Conservation (phyloP, 2,797 vertebrate genomes). For the Tarsius wallacei region DNA sequence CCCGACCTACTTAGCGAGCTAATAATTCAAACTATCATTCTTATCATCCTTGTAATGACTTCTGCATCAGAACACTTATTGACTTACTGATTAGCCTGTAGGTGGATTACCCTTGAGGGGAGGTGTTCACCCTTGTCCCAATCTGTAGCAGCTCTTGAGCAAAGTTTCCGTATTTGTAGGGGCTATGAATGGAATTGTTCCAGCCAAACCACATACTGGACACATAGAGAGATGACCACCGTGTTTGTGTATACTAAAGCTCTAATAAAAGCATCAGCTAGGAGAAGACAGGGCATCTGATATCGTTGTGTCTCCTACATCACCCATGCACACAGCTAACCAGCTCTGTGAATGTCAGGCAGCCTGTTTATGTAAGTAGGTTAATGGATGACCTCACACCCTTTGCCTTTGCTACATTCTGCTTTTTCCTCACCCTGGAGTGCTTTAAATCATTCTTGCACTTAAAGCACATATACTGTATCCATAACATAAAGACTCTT, state of each 20-base stretch:
- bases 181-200: neutral
- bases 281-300: neutral
- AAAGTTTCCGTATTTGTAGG: neutral
- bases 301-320: neutral
- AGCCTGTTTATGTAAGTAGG: neutral
- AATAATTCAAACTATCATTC: neutral
- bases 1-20: neutral
- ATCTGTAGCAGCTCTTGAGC: neutral
- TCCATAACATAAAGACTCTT: slow-evolving; percentile 22
- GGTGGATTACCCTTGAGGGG: neutral
- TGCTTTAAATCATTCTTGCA: slow-evolving; percentile 38
- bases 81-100: neutral
- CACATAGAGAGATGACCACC: neutral
- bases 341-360: neutral
- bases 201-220: neutral
- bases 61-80: neutral
- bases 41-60: neutral
- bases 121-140: neutral
- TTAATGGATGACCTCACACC: slow-evolving; percentile 17
- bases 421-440: neutral
- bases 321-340: neutral
- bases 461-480: neutral
- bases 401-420: neutral
- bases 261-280: neutral
- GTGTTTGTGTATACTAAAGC: neutral